A percentile compares a stretch with the other conserved stretches of the same genome.
phyloP scores from a whole-genome alignment of 2,888 invertebrate genomes.

The Aricia artaxerxes region DNA sequence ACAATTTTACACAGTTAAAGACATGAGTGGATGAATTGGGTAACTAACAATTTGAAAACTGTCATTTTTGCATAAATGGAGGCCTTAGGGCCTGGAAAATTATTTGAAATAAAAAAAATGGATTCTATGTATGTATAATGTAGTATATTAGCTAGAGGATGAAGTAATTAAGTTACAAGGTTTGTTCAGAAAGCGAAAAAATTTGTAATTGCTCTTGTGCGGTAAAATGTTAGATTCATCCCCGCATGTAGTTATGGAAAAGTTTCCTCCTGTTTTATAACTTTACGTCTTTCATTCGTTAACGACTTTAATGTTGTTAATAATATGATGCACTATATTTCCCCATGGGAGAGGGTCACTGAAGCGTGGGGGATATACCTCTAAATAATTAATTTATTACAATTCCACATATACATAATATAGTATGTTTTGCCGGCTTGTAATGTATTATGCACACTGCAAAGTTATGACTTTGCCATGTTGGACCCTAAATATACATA shows the following conservation, averaged over 20 bases:
- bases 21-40: too few species aligned
- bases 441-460: slow-evolving; percentile 10
- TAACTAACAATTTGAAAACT: too few species aligned
- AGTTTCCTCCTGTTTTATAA: neutral
- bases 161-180: too few species aligned
- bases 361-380: neutral
- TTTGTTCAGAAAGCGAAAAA: too few species aligned
- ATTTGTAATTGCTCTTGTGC: too few species aligned
- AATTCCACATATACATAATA: slow-evolving; percentile 12
- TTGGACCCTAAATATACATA: slow-evolving; percentile 16
- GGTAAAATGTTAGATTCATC: too few species aligned
- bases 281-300: neutral
- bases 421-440: slow-evolving; percentile 6
- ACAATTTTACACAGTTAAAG: neutral
- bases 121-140: too few species aligned
- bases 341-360: slow-evolving; percentile 8
- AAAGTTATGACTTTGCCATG: neutral
- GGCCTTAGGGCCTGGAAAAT: too few species aligned
- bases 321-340: neutral
- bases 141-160: too few species aligned
- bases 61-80: too few species aligned
- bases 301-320: neutral
- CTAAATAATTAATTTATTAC: slow-evolving; percentile 27
- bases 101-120: too few species aligned
- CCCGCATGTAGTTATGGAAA: neutral